These are phyloP conservation scores for Ladona fulva DNA, from an alignment of 1,140 invertebrate species.

Conservation along the genomic window DNA sequence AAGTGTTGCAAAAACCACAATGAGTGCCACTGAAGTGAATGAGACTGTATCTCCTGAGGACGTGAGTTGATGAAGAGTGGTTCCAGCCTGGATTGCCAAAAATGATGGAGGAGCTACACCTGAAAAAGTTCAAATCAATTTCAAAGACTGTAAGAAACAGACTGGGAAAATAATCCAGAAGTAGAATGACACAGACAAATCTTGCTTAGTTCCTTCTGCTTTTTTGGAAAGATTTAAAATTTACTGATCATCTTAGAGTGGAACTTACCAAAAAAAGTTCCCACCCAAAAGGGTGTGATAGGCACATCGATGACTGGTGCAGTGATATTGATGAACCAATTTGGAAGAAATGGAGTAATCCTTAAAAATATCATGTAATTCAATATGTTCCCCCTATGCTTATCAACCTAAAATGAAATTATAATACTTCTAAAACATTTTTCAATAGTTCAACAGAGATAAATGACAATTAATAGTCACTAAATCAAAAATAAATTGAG, in stretches of 20 bases:
- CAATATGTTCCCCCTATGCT: slow-evolving; percentile 79
- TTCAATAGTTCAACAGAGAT: background rate
- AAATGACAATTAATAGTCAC: background rate
- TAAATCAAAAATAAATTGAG: background rate
- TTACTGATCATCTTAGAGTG: background rate
- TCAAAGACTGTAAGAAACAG: too few relatives aligned
- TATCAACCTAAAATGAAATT: slow-evolving; percentile 48
- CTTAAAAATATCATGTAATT: slow-evolving; percentile 97
- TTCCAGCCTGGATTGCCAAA: slow-evolving; percentile 94
- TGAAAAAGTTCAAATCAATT: slow-evolving; percentile 40
- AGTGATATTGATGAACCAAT: slow-evolving; percentile 99
- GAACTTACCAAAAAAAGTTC: slow-evolving; percentile 68
- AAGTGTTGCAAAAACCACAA: slow-evolving; percentile 67
- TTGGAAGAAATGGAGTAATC: slow-evolving; percentile 95
- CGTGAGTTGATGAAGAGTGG: slow-evolving; percentile 86
- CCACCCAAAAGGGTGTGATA: slow-evolving; percentile 81
- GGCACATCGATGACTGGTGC: slow-evolving; percentile 96
- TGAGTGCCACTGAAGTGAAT: slow-evolving; percentile 70
- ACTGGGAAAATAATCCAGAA: too few relatives aligned
- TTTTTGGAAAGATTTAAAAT: too few relatives aligned
- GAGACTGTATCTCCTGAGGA: slow-evolving; percentile 85
- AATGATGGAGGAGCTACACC: slow-evolving; percentile 97
- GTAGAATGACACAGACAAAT: too few relatives aligned
- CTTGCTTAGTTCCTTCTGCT: too few relatives aligned
- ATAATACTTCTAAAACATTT: background rate